Conservation (phyloP, 2,113 vertebrate genomes). For the Ellobius talpinus region DNA sequence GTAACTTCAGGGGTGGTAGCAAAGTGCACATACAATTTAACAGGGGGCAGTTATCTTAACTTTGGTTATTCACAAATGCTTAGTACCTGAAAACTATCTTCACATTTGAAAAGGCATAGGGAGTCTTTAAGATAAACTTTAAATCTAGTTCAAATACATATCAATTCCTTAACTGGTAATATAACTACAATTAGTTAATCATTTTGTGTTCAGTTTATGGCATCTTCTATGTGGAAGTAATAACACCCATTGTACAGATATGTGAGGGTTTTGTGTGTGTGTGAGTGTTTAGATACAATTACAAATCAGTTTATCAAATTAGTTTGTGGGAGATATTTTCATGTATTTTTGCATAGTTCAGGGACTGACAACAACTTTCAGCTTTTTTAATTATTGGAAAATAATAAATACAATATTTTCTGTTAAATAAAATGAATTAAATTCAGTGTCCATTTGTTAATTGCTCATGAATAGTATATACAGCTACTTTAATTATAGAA, state of each 20-base stretch:
- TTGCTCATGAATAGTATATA: background rate
- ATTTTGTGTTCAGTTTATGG: background rate
- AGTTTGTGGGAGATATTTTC: background rate
- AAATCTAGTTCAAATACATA: background rate
- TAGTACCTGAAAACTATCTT: background rate
- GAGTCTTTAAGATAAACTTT: background rate
- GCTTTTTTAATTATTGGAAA: background rate
- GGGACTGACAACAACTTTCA: background rate
- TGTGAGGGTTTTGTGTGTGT: background rate
- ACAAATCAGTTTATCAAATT: background rate
- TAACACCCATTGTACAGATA: background rate
- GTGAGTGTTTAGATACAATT: background rate
- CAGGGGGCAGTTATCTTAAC: background rate
- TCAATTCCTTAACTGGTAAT: background rate
- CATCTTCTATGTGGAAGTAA: background rate
- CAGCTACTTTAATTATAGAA: background rate
- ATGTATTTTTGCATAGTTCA: background rate
- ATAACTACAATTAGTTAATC: background rate
- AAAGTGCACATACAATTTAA: background rate
- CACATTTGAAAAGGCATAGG: background rate
- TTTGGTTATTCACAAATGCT: background rate
- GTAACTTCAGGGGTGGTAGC: background rate
- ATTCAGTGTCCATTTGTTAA: slow-evolving; percentile 1
- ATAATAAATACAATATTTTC: background rate
- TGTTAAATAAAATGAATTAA: background rate